Base-by-base conservation (phyloP, 2,888 invertebrate genomes). In the Drosophila basisetae region DNA sequence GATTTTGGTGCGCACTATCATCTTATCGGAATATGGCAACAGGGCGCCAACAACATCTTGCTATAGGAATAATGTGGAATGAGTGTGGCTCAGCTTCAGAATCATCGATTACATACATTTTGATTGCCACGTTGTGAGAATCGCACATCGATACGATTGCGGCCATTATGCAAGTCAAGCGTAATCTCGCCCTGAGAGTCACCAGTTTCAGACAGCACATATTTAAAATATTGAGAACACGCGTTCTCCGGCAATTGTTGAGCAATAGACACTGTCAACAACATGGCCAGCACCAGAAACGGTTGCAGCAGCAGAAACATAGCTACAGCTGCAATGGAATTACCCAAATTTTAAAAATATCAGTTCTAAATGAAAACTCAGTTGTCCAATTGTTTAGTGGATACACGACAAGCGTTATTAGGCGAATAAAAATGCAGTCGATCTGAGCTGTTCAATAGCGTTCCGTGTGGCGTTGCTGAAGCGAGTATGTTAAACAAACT, bases 141-240 rank as follows among this genome's bases (percentile, higher is more conserved):
- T 25, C 84, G 58, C 33, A 89, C 53, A 28, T 90, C 82, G n/a
- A 88, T 70, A 31, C 73, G 82, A 67, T 83, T 90, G 30, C 47
- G 67, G 33, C 91, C 89, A 50, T 39, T 55, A 28, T 28, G 43
- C 37, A 90, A 22, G n/a, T 25, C 31, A 6, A 90, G 49, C 16
- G 84, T 89, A 35, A 89, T 53, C 50, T 89, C 89, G 22, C 87
- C 91, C 53, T 64, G 55, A 43, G 49, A 55, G 7, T 52, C 54
- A 25, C 53, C 62, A 35, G 43, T 41, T 31, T 54, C 78, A 53
- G 37, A 52, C 37, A 65, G 69, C 6, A 82, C 65, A 49, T 82
- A 82, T n/a, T 73, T 74, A 25, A 88, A 89, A 41, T 79, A 76
- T n/a, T 63, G 47, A 10, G 55, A 39, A 11, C 87, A 88, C 0